A percentile compares a stretch with the other conserved stretches of the same genome.
These are phyloP conservation scores for Pterostichus madidus DNA, from an alignment of 2,888 invertebrate species.

Conservation along the genomic window DNA sequence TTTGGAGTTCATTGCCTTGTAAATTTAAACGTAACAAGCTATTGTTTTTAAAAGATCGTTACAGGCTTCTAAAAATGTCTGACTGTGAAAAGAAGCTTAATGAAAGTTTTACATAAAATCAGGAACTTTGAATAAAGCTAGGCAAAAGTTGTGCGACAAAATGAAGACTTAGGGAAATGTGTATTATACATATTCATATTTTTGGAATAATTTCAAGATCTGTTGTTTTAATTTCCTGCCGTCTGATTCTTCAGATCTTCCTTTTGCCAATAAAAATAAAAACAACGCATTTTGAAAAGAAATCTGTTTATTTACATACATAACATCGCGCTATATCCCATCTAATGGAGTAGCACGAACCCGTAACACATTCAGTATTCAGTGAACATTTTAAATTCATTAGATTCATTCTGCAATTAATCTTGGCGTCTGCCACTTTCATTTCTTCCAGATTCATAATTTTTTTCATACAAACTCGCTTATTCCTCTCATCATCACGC, in stretches of 20 bases:
- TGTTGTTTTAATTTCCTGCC: constrained; percentile 43
- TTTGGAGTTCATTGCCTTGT: background rate
- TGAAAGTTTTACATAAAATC: constrained; percentile 58
- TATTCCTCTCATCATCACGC: no score
- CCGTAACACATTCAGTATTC: no score
- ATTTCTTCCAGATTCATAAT: no score
- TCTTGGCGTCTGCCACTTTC: no score
- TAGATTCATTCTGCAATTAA: no score
- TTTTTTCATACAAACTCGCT: no score
- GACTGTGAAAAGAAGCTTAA: constrained; percentile 54
- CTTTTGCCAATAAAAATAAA: constrained; percentile 26
- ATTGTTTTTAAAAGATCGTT: constrained; percentile 59
- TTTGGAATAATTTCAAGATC: constrained; percentile 38
- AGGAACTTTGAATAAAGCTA: constrained; percentile 50
- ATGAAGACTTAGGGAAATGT: constrained; percentile 61
- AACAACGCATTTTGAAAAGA: background rate
- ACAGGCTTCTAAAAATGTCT: constrained; percentile 21
- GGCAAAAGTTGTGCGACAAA: constrained; percentile 58
- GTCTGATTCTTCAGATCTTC: constrained; percentile 12
- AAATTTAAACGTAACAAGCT: constrained; percentile 39
- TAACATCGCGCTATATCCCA: no score
- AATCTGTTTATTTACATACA: no score
- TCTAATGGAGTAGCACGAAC: no score
- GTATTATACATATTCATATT: constrained; percentile 62
- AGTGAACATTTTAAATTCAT: no score